Conservation (phyloP, 2,113 vertebrate species). For the Microtus oregoni region DNA sequence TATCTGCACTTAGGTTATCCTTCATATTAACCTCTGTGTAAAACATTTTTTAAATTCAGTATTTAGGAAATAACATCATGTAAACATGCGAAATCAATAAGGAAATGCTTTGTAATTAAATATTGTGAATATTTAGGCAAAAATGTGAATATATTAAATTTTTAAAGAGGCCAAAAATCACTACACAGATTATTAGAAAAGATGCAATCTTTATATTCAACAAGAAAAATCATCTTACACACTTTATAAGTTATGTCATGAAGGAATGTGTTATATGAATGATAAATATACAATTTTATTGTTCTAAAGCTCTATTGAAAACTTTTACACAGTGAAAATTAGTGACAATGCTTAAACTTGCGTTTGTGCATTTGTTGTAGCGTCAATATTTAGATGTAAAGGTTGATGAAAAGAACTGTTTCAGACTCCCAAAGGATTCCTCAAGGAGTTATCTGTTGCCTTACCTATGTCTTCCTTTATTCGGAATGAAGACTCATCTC, state of each 20-base stretch:
- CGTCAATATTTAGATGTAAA: background rate
- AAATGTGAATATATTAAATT: background rate
- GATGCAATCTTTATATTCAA: background rate
- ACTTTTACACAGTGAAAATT: background rate
- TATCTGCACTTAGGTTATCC: background rate
- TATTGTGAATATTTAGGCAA: background rate
- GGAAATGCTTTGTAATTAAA: background rate
- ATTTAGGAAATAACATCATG: background rate
- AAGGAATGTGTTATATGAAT: background rate
- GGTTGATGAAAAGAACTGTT: background rate
- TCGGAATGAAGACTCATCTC: background rate
- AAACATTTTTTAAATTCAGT: background rate
- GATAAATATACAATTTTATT: background rate
- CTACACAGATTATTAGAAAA: background rate
- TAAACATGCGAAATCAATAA: background rate
- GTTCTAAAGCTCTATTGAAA: background rate
- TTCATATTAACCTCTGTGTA: background rate
- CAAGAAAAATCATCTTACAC: background rate
- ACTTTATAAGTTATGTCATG: background rate
- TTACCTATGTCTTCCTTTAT: background rate
- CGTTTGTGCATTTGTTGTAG: background rate
- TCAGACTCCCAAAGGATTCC: background rate
- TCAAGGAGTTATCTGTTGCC: background rate
- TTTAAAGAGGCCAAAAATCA: background rate
- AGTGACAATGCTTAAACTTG: background rate